Percentiles rank a stretch among this genome's conserved stretches.
Conservation (phyloP, 2,113 vertebrate species). For the Dolichotis patagonum region DNA sequence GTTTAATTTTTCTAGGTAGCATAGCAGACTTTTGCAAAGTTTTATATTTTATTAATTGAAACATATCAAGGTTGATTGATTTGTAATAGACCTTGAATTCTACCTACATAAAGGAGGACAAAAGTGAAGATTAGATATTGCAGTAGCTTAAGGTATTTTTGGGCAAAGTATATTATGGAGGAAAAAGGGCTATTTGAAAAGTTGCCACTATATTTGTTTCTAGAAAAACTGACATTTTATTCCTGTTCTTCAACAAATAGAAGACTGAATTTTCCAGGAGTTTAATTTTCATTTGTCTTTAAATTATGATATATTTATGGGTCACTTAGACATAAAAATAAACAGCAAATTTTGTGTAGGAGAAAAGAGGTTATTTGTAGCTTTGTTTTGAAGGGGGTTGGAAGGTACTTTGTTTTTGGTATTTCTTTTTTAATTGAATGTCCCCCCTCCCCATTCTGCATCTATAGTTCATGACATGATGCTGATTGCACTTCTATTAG, state of each 20-base stretch:
- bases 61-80: neutral
- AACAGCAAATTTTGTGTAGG: neutral
- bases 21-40: neutral
- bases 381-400: neutral
- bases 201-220: neutral
- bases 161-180: neutral
- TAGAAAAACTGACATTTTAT: neutral
- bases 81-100: neutral
- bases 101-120: neutral
- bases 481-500: constrained; percentile 73
- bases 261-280: neutral
- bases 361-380: neutral
- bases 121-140: neutral
- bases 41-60: constrained; percentile 38
- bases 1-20: neutral
- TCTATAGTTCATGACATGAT: constrained; percentile 73
- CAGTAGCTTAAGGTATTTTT: neutral
- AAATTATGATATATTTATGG: neutral
- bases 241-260: neutral
- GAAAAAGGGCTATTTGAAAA: constrained; percentile 38
- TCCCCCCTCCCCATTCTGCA: constrained; percentile 48
- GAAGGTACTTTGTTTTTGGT: neutral
- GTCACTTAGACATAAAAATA: constrained; percentile 34
- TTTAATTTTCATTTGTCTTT: neutral
- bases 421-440: neutral